Base-by-base conservation (phyloP, 2,113 vertebrate species). In the Asarcornis scutulata region DNA sequence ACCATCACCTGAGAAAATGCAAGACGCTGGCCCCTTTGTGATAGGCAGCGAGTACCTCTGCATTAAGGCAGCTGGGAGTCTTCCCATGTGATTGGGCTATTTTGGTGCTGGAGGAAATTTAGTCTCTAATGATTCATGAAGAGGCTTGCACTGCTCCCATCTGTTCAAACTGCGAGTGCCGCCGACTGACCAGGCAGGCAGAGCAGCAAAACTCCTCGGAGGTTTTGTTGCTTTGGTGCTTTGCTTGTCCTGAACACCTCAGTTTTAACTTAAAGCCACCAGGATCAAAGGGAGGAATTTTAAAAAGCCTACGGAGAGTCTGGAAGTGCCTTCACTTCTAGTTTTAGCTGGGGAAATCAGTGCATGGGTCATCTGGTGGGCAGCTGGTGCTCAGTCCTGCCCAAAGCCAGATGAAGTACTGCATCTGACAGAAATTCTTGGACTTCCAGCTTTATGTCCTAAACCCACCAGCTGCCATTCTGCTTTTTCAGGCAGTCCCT, bases 341-440 rank as follows among this genome's bases (percentile, higher is more conserved):
- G 15, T 56, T 90, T 81, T 68, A 92, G 31, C 73, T 72, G n/a
- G 42, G 56, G 64, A 34, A 59, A 6, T 25, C 9, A 2, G 5
- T 50, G 15, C 3, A 0, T 53, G 40, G 52, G 8, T 64, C 8
- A 29, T 17, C 18, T 55, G 29, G 67, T 5, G 3, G 0, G 0
- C n/a, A 46, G 56, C 40, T 0, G 4, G 34, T 27, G 42, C 44
- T 20, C 9, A 50, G 20, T 48, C 14, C 36, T 95, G 63, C 59
- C 58, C 40, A 66, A 76, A 87, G 58, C 29, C 82, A 56, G n/a
- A 44, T 11, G 21, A 88, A 93, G 44, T 34, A 36, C 29, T 83
- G 60, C 1, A 2, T 34, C 22, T 5, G 2, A 8, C 18, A 38
- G 11, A 76, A 76, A 50, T 18, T 73, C 44, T 32, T 8, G 16